Percentiles rank a stretch among this genome's conserved stretches.
Evolutionary conservation across 2,113 vertebrate species (phyloP).

Genomic region (Dissostichus mawsoni): DNA sequence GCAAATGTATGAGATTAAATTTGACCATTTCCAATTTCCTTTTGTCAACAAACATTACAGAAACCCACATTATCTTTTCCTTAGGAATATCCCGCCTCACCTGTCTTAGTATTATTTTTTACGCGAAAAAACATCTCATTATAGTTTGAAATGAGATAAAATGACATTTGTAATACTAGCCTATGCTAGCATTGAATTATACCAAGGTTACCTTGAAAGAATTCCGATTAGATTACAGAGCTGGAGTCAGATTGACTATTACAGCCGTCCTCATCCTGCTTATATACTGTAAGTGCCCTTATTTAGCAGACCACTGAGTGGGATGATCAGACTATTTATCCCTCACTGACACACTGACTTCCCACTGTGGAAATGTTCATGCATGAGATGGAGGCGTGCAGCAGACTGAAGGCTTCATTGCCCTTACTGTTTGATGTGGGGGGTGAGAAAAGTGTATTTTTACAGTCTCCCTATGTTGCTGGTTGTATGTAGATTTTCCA

Average conservation of each 20-base stretch:
- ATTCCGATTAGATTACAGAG: too few species aligned
- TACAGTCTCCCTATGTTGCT: not conserved
- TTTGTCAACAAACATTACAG: too few species aligned
- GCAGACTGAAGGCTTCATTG: not conserved
- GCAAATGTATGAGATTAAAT: too few species aligned
- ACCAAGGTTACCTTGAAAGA: too few species aligned
- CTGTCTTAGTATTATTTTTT: too few species aligned
- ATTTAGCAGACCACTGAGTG: conserved; percentile 11
- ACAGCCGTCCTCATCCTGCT: conserved; percentile 1
- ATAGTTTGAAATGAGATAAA: not conserved
- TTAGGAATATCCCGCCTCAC: too few species aligned
- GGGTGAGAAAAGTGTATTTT: not conserved
- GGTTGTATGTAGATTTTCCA: not conserved
- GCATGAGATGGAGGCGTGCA: conserved; percentile 6
- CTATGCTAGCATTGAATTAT: too few species aligned
- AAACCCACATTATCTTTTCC: too few species aligned
- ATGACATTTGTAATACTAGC: too few species aligned
- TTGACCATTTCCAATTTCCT: too few species aligned
- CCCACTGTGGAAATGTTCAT: not conserved
- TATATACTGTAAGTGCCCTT: not conserved
- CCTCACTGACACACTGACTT: not conserved
- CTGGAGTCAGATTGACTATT: not conserved
- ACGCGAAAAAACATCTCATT: not conserved
- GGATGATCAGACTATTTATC: not conserved
- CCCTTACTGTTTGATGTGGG: not conserved